Evolutionary conservation across 1,140 invertebrate genomes (phyloP), one percentile per base, ranked within the genome.

Genomic region (Orchesella cincta): DNA sequence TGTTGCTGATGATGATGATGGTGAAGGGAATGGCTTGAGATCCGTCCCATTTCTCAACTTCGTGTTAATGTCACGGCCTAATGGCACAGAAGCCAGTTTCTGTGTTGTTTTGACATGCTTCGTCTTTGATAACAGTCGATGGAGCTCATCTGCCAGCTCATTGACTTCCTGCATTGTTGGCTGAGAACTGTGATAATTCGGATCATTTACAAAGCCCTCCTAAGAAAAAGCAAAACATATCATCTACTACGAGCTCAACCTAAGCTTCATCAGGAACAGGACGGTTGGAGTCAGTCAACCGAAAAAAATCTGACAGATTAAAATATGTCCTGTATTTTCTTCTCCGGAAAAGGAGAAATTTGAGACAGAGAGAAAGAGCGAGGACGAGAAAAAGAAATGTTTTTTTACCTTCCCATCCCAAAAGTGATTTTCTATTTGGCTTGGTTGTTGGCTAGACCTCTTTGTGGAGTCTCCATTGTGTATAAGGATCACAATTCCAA

Each of bases 401-500:
- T n/a, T n/a, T n/a, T n/a, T n/a, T n/a, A n/a, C n/a, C n/a, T n/a
- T n/a, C n/a, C n/a, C n/a, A n/a, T n/a, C n/a, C n/a, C n/a, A n/a
- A n/a, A n/a, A n/a, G n/a, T n/a, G n/a, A n/a, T n/a, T n/a, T n/a
- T n/a, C n/a, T n/a, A n/a, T n/a, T n/a, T n/a, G n/a, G n/a, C n/a
- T n/a, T n/a, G n/a, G n/a, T n/a, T n/a, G n/a, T n/a, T n/a, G n/a
- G n/a, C n/a, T n/a, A n/a, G 64, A 67, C 23, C 16, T 36, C 31
- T 52, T 31, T 1, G 51, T 57, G 0, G 77, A 76, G 39, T 28
- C 74, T 26, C 74, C 51, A 23, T 71, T 76, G 72, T 76, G 74
- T 73, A 81, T 75, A 52, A 81, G n/a, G 18, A 79, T 34, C 31
- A 77, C 77, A 57, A 81, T 77, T 39, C 78, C 80, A n/a, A 79